Conservation (phyloP, 2,797 vertebrate species). For the Crenuchus spilurus region DNA sequence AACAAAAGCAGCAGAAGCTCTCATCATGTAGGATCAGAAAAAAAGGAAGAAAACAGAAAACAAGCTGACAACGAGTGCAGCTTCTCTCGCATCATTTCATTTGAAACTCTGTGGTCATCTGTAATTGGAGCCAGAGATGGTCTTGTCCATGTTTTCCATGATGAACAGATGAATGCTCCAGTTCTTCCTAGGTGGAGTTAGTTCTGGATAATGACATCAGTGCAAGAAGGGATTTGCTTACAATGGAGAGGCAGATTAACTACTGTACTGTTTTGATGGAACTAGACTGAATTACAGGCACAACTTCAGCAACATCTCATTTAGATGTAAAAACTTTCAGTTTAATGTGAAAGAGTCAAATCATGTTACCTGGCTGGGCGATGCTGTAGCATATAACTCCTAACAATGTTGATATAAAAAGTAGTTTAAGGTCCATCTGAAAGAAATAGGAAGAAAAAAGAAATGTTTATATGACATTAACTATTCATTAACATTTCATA, state of each 20-base stretch:
- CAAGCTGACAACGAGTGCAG: conserved; percentile 57
- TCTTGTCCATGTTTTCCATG: conserved; percentile 65
- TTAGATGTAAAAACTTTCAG: background rate
- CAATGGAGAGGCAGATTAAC: background rate
- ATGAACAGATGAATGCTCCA: conserved; percentile 24
- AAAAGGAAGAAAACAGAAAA: background rate
- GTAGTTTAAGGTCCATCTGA: conserved; percentile 85
- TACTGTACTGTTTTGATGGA: conserved; percentile 2
- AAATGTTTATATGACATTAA: background rate
- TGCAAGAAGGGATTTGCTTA: background rate
- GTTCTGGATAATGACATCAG: conserved; percentile 41
- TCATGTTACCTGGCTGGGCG: conserved; percentile 87
- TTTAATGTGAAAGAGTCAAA: background rate
- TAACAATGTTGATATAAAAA: conserved; percentile 77
- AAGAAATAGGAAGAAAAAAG: conserved; percentile 54
- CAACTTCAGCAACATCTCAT: background rate
- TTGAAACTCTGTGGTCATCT: conserved; percentile 54
- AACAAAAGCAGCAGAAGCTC: conserved; percentile 34
- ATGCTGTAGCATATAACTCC: conserved; percentile 75
- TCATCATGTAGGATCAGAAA: conserved; percentile 18
- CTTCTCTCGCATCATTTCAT: conserved; percentile 49
- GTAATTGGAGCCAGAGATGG: conserved; percentile 60
- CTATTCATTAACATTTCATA: background rate
- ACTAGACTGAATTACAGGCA: conserved; percentile 29
- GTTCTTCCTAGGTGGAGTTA: conserved; percentile 49